A percentile compares a stretch with the other conserved stretches of the same genome.
These are phyloP conservation scores for Moxostoma hubbsi DNA, from an alignment of 2,797 vertebrate genomes.

Conservation along the genomic window DNA sequence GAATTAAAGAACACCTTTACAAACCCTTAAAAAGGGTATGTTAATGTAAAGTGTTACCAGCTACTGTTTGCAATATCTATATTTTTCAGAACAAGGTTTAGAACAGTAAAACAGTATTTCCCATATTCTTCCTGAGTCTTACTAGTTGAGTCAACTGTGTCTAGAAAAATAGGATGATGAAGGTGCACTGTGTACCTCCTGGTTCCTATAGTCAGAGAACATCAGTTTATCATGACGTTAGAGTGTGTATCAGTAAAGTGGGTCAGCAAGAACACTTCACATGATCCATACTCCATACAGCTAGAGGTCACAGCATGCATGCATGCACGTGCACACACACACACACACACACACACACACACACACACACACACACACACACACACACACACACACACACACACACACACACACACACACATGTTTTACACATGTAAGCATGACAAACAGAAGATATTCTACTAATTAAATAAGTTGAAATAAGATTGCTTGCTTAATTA, in stretches of 20 bases:
- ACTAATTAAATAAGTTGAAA: constrained; percentile 3
- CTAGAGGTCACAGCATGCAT: background rate
- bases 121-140: background rate
- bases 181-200: constrained; percentile 27
- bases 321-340: too few species aligned
- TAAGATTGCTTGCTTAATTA: constrained; percentile 24
- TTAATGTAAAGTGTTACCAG: too few species aligned
- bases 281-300: constrained; percentile 3
- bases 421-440: constrained; percentile 1
- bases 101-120: background rate
- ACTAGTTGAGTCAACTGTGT: background rate
- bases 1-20: too few species aligned
- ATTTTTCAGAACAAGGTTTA: too few species aligned
- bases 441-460: background rate
- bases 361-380: background rate
- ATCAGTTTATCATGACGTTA: constrained; percentile 49
- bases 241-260: constrained; percentile 49
- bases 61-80: too few species aligned
- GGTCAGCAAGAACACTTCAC: constrained; percentile 45
- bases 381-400: background rate
- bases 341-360: too few species aligned
- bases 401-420: background rate
- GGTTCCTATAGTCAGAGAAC: constrained; percentile 13
- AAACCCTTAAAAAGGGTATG: too few species aligned
- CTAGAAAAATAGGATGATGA: constrained; percentile 3